Evolutionary conservation across 1,140 invertebrate genomes (phyloP).

Genomic region (Coenobita brevimanus): DNA sequence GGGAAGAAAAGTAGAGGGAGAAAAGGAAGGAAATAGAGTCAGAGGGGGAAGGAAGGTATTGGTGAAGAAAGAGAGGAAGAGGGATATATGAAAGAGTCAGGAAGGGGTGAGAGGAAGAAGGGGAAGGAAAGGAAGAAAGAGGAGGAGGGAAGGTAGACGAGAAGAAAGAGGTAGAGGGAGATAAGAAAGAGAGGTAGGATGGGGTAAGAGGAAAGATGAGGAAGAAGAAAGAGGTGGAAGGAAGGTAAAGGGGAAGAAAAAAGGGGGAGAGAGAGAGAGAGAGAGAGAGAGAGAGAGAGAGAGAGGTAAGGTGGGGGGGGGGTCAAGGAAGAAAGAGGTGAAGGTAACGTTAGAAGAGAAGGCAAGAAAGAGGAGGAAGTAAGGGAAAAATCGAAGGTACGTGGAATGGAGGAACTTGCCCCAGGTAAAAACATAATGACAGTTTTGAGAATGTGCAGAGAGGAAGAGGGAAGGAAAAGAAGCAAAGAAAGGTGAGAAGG

Average conservation of each 20-base stretch:
- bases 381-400: too few relatives aligned
- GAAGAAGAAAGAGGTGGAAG: not conserved
- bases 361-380: too few relatives aligned
- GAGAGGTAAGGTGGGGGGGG: too few relatives aligned
- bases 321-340: too few relatives aligned
- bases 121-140: not conserved
- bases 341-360: too few relatives aligned
- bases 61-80: not conserved
- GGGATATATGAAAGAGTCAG: not conserved
- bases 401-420: not conserved
- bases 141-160: not conserved
- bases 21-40: too few relatives aligned
- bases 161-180: not conserved
- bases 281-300: too few relatives aligned
- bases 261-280: too few relatives aligned
- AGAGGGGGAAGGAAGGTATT: too few relatives aligned
- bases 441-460: not conserved
- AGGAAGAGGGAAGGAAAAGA: constrained; percentile 1
- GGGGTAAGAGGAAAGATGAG: not conserved
- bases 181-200: not conserved
- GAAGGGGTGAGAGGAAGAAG: not conserved
- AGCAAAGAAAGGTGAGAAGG: not conserved
- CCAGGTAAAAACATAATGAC: not conserved
- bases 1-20: not conserved
- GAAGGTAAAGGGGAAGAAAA: not conserved